Evolutionary conservation across 2,113 vertebrate species (phyloP), one percentile per base, ranked within the genome.

Genomic region (Phrynosoma platyrhinos): DNA sequence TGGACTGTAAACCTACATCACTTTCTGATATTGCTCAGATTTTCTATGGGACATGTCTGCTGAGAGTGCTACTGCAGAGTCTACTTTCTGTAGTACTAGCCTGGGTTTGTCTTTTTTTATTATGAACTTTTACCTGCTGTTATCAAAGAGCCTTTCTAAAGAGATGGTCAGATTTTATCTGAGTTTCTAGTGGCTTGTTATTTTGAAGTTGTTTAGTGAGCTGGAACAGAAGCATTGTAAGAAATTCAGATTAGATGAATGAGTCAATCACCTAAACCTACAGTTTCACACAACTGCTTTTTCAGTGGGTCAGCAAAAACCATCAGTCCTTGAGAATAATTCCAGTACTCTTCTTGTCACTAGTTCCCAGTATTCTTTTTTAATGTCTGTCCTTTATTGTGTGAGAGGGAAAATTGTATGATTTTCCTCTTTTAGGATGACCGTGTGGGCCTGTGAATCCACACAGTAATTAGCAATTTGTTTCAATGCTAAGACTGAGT

Each of bases 311-410:
- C 92, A n/a, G 91, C 87, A 78, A 85, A 89, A 89, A 94, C 91
- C 66, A 74, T 85, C 90, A 78, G 6, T 91, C 89, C 93, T 13
- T 9, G 86, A 32, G 91, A 95, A 91, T 90, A 68, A 55, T n/a
- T 91, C 72, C 84, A 89, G 92, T 90, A 91, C 42, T 68, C 66
- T 86, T 91, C 92, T 90, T 90, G 86, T 90, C 91, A 89, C 93
- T 89, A 82, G 88, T 78, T 95, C 94, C 89, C 71, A 75, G 77
- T 58, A 71, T 42, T 74, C 55, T 3, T 4, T 32, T 47, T 47
- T 47, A 47, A 27, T 47, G 81, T n/a, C 13, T 32, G 82, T 23
- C 5, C 21, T 53, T 72, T 30, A 74, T 32, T 32, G 25, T 32
- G n/a, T 32, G n/a, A 69, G 9, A 2, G 23, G 76, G 12, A 71